Evolutionary conservation across 2,113 vertebrate species (phyloP).

Genomic region (Sinocyclocheilus grahami): DNA sequence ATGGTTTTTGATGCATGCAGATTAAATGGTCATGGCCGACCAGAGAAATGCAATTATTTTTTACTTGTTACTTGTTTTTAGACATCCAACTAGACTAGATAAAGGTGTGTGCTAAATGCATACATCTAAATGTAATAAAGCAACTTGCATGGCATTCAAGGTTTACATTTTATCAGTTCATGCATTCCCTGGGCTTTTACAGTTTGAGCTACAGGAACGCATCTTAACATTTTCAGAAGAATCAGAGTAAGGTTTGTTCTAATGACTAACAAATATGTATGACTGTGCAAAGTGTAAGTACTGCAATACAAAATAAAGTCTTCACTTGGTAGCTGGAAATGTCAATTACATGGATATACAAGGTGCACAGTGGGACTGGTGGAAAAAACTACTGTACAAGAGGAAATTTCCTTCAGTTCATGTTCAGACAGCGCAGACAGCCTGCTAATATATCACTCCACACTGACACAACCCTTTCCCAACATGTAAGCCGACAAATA

Average conservation of each 20-base stretch:
- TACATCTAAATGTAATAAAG: too few relatives aligned
- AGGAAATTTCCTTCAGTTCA: neutral
- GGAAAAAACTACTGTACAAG: neutral
- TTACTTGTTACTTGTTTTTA: neutral
- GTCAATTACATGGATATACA: neutral
- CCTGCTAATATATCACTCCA: neutral
- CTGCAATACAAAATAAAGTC: neutral
- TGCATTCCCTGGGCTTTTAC: neutral
- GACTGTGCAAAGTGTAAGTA: neutral
- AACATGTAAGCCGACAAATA: neutral
- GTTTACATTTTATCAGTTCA: neutral
- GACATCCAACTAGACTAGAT: neutral
- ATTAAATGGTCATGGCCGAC: neutral
- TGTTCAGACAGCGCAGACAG: slow-evolving; percentile 20
- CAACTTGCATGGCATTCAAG: neutral
- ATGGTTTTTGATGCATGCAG: too few relatives aligned
- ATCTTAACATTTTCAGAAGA: neutral
- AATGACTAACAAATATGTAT: neutral
- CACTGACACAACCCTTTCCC: slow-evolving; percentile 10
- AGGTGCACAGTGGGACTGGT: neutral
- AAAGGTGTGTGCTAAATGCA: too few relatives aligned
- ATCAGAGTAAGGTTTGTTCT: neutral
- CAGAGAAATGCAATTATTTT: neutral
- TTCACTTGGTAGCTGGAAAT: neutral
- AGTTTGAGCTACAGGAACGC: neutral